phyloP scores from a whole-genome alignment of 2,113 vertebrate species.

The Monarcha castaneiventris region DNA sequence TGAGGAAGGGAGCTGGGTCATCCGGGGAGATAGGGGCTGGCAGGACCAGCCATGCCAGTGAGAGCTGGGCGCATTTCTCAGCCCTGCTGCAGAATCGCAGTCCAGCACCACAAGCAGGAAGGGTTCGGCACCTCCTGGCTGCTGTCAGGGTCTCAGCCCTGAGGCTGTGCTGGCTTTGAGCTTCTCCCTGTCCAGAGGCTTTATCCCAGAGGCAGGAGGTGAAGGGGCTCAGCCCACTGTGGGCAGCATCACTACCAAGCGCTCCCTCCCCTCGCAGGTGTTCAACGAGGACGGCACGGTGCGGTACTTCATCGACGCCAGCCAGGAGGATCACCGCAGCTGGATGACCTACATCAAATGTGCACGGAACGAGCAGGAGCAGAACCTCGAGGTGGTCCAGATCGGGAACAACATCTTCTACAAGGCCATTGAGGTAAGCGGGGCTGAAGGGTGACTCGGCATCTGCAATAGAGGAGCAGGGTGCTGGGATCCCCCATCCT shows the following conservation, averaged over 20 bases:
- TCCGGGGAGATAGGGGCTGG: too few relatives aligned
- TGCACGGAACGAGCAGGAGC: constrained; percentile 94
- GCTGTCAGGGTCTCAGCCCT: background rate
- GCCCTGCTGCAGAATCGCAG: accelerated
- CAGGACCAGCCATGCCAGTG: background rate
- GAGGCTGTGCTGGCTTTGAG: background rate
- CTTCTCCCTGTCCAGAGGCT: background rate
- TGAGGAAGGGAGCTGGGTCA: background rate
- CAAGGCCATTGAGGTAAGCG: constrained; percentile 88
- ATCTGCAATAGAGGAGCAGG: background rate
- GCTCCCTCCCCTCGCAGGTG: constrained; percentile 70
- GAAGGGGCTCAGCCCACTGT: accelerated
- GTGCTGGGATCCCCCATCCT: background rate
- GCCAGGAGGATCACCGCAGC: constrained; percentile 96
- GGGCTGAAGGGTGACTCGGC: accelerated
- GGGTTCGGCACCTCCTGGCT: accelerated
- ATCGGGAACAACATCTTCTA: constrained; percentile 97
- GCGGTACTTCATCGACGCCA: constrained; percentile 94
- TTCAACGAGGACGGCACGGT: constrained; percentile 94
- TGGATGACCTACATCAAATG: constrained; percentile 99
- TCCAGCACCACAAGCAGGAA: background rate
- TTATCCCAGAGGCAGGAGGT: background rate
- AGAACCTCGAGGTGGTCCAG: constrained; percentile 97
- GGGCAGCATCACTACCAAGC: accelerated
- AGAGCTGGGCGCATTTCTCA: background rate